Base-by-base conservation (phyloP, 37 sponge, comb jelly and placozoan species). In the Crambe crambe region DNA sequence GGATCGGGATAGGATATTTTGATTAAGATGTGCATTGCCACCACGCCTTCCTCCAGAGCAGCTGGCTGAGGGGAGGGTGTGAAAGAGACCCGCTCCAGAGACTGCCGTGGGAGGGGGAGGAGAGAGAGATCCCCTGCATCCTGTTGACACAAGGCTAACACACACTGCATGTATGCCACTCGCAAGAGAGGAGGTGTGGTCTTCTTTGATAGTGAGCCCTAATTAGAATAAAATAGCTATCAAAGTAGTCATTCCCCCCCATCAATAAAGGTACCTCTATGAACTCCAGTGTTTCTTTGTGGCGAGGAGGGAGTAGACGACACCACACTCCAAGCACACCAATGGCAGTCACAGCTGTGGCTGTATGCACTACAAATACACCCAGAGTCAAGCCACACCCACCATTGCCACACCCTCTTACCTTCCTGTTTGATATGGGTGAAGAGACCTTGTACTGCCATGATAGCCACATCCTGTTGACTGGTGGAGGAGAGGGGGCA, bases 1-100 rank as follows among this genome's bases (percentile, higher is more conserved):
- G 54, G 56, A 1, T 21, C 80, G 15, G 56, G 41, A 47, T 18
- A 54, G 2, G n/a, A 10, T 57, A 23, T 42, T 10, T 38, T 68
- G 21, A 76, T 42, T 6, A 81, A 42, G 58, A 76, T 37, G 62
- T 68, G 70, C 0, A 25, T 41, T 22, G 78, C 74, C 8, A 74
- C 74, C 35, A 89, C 38, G 8, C 64, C 89, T 74, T 83, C 89
- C 75, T 83, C 84, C 30, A 89, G 34, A 1, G 58, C 37, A 57
- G 84, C 39, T 23, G 74, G 1, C 69, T 78, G 75, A 3, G 74
- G 42, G 9, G 83, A 77, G 32, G 78, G 15, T 3, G 56, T 37
- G 2, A 44, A 41, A 38, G 75, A 58, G 37, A 76, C 74, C 44
- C 80, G 37, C 37, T 73, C 80, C 54, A 89, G 26, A 40, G 51